Percentiles rank a stretch among this genome's conserved stretches.
These are phyloP conservation scores for Thera britannica DNA, from an alignment of 2,888 invertebrate genomes.

Conservation along the genomic window DNA sequence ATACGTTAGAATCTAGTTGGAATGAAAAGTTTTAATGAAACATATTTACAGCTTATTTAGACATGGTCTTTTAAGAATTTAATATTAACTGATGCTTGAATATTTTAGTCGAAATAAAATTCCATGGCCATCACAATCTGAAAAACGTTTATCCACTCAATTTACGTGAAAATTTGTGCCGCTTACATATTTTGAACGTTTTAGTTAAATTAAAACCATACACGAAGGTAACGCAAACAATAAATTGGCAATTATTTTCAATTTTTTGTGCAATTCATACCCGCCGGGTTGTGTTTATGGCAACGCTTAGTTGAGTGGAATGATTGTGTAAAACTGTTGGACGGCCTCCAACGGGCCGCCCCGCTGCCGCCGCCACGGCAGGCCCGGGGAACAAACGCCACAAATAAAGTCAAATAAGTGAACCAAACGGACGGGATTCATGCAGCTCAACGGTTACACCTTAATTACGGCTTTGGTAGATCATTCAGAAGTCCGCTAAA, in stretches of 20 bases:
- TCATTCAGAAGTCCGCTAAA: neutral
- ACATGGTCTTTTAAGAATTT: constrained; percentile 8
- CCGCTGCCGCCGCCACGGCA: too few species aligned
- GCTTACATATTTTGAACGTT: constrained; percentile 21
- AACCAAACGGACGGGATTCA: constrained; percentile 58
- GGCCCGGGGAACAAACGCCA: constrained; percentile 72
- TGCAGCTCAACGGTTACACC: constrained; percentile 18
- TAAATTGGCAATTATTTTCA: constrained; percentile 79
- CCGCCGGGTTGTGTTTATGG: constrained; percentile 82
- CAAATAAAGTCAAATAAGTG: constrained; percentile 82
- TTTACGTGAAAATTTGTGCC: constrained; percentile 24
- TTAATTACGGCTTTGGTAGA: constrained; percentile 1
- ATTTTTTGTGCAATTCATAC: constrained; percentile 82
- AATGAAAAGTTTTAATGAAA: constrained; percentile 30
- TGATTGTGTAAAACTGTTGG: constrained; percentile 85
- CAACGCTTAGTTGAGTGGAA: constrained; percentile 84
- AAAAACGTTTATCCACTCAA: constrained; percentile 33
- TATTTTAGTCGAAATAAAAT: constrained; percentile 31
- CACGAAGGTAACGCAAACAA: constrained; percentile 63
- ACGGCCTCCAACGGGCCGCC: constrained; percentile 69
- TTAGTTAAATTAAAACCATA: constrained; percentile 58
- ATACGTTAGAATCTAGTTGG: too few species aligned
- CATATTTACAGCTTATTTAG: constrained; percentile 18
- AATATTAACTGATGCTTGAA: constrained; percentile 11
- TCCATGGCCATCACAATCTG: constrained; percentile 30